Percentiles rank a stretch among this genome's conserved stretches.
phyloP scores from a whole-genome alignment of 2,888 invertebrate species.

The Caenorhabditis zanzibari region DNA sequence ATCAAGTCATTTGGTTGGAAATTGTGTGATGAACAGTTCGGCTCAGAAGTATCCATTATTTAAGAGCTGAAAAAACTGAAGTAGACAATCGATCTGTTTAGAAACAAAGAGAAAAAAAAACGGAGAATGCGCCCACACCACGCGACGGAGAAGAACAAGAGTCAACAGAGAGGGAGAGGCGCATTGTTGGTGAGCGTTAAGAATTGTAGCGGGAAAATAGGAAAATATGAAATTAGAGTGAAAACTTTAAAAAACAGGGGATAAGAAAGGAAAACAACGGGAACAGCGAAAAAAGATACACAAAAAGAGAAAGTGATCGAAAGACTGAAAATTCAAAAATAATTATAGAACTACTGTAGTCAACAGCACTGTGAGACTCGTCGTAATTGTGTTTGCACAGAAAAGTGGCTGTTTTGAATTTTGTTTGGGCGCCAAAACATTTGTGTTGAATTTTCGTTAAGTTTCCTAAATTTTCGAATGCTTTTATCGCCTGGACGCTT shows the following conservation, averaged over 20 bases:
- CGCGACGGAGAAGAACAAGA: constrained; percentile 3
- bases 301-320: background rate
- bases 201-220: background rate
- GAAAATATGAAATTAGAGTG: background rate
- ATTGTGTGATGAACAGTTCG: constrained; percentile 50
- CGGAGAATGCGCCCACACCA: constrained; percentile 1
- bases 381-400: constrained; percentile 5
- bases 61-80: background rate
- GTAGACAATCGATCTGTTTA: background rate
- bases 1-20: constrained; percentile 86
- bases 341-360: background rate
- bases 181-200: background rate
- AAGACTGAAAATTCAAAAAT: too few relatives aligned
- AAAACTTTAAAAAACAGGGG: too few relatives aligned
- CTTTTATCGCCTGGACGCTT: too few relatives aligned
- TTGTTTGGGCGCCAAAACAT: background rate
- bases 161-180: constrained; percentile 8
- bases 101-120: background rate
- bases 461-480: too few relatives aligned
- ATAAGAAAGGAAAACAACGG: background rate
- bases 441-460: too few relatives aligned
- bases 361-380: background rate
- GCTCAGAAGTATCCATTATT: constrained; percentile 47
- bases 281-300: background rate
- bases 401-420: background rate